A percentile compares a stretch with the other conserved stretches of the same genome.
Evolutionary conservation across 2,113 vertebrate genomes (phyloP).

Genomic region (Manacus vitellinus): DNA sequence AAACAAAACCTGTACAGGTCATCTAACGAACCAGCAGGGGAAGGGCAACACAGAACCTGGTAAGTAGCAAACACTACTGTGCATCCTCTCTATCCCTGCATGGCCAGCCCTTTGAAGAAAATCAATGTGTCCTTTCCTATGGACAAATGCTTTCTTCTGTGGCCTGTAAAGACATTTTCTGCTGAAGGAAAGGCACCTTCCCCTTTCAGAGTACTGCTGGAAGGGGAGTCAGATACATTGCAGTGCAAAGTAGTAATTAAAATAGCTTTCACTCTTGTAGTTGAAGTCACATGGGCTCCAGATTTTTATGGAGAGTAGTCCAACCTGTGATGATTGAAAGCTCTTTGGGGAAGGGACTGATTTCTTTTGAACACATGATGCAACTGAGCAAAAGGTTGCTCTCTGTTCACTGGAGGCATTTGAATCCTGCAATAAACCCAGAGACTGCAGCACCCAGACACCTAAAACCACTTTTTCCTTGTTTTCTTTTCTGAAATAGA

Average conservation of each 20-base stretch:
- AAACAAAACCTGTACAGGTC: not conserved
- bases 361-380: not conserved
- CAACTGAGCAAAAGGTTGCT: not conserved
- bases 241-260: not conserved
- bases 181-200: not conserved
- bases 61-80: fast-evolving
- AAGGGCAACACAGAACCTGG: not conserved
- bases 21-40: not conserved
- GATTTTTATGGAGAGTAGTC: not conserved
- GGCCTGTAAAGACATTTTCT: not conserved
- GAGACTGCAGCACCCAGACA: not conserved
- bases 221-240: fast-evolving
- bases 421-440: not conserved
- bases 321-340: not conserved
- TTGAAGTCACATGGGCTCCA: not conserved
- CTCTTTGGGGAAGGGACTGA: not conserved
- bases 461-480: not conserved
- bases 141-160: not conserved
- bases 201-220: not conserved
- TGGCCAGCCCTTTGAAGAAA: not conserved
- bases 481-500: not conserved
- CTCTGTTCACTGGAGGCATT: not conserved
- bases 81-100: not conserved
- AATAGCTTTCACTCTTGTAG: not conserved
- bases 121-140: fast-evolving